Conservation (phyloP, 2,113 vertebrate genomes). For the Nothoprocta perdicaria region DNA sequence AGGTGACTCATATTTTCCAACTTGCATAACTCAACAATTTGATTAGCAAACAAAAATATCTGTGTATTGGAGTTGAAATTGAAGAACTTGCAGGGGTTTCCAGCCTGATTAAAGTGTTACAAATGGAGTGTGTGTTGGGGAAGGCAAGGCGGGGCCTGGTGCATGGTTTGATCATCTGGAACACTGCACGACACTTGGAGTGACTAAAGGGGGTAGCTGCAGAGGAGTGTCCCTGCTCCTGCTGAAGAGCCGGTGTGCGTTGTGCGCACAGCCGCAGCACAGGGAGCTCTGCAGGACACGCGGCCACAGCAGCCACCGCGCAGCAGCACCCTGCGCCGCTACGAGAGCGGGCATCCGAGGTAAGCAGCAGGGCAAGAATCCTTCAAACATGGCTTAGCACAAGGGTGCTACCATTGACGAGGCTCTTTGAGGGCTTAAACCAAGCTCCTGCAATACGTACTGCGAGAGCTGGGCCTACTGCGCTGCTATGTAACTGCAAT, state of each 20-base stretch:
- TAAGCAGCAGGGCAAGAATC: not conserved
- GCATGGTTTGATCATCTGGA: not conserved
- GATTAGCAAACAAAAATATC: not conserved
- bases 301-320: not conserved
- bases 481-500: not conserved
- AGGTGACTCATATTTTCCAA: not conserved
- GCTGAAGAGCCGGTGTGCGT: not conserved
- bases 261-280: fast-evolving
- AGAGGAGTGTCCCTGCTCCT: not conserved
- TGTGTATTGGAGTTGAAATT: not conserved
- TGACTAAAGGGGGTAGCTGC: not conserved
- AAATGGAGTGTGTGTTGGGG: no score
- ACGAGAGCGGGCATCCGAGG: not conserved
- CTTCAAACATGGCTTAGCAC: not conserved
- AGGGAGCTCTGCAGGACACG: not conserved
- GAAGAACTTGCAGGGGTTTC: not conserved
- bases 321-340: not conserved
- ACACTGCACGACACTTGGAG: not conserved
- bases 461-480: not conserved
- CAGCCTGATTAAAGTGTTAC: not conserved
- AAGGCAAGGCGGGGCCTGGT: no score
- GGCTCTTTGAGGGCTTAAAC: not conserved
- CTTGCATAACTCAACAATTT: not conserved
- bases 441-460: not conserved
- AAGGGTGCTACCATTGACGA: not conserved